phyloP scores from a whole-genome alignment of 2,797 vertebrate species.

The Sarcoramphus papa region DNA sequence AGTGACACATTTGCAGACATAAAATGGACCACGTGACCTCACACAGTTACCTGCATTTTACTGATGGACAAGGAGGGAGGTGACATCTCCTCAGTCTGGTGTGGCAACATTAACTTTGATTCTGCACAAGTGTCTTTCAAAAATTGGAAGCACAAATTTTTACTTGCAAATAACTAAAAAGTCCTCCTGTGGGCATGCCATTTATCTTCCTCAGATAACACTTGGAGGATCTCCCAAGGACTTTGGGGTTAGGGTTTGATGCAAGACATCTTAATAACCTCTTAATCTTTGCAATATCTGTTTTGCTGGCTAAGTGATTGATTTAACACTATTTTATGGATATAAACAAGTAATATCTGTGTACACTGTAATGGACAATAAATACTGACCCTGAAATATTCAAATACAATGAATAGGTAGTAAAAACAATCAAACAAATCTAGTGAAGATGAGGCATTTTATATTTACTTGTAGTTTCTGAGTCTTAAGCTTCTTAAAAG shows the following conservation, averaged over 20 bases:
- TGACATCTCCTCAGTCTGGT: not conserved
- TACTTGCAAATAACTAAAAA: not conserved
- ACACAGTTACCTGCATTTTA: not conserved
- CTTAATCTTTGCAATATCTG: not conserved
- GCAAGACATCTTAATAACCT: not conserved
- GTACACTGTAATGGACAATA: not conserved
- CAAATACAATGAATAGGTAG: not conserved
- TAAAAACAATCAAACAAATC: not conserved
- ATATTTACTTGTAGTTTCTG: not conserved
- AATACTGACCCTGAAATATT: not conserved
- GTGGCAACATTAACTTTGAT: not conserved
- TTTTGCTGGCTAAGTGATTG: not conserved
- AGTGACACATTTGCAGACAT: not conserved
- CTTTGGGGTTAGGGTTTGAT: not conserved
- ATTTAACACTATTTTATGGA: not conserved
- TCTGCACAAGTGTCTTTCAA: not conserved
- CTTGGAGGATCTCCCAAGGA: not conserved
- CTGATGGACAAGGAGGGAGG: not conserved
- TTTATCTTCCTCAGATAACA: not conserved
- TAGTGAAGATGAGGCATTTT: not conserved
- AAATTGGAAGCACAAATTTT: not conserved
- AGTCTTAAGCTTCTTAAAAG: not conserved
- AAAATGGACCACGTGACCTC: not conserved
- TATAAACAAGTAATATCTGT: not conserved
- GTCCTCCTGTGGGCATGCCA: not conserved